Evolutionary conservation across 2,113 vertebrate genomes (phyloP).

Genomic region (Toxostoma redivivum): DNA sequence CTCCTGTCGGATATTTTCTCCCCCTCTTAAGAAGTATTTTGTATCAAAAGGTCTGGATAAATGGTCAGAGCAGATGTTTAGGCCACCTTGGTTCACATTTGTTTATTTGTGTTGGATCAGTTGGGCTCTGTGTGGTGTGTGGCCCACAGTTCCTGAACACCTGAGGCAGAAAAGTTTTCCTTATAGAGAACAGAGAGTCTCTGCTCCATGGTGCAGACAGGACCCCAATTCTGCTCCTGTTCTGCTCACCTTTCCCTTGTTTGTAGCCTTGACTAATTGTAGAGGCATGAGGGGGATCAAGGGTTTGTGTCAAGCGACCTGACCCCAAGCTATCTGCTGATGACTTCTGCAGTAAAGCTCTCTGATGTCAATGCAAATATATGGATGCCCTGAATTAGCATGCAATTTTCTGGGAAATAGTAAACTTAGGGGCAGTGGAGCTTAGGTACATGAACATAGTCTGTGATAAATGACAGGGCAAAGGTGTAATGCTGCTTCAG

Average conservation of each 20-base stretch:
- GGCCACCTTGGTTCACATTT: background rate
- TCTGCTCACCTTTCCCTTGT: background rate
- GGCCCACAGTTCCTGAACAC: background rate
- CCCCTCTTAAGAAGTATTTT: background rate
- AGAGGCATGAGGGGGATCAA: rapidly evolving
- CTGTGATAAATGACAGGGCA: background rate
- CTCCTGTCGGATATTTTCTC: background rate
- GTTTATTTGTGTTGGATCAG: background rate
- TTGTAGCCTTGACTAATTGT: background rate
- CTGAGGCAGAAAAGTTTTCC: background rate
- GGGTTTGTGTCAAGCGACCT: background rate
- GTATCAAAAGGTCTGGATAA: background rate
- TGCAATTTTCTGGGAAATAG: background rate
- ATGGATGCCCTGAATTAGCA: background rate
- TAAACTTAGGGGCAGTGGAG: background rate
- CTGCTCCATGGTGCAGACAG: background rate
- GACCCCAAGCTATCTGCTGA: background rate
- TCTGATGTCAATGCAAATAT: background rate
- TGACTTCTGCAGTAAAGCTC: background rate
- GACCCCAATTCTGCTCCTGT: background rate
- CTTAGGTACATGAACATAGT: background rate
- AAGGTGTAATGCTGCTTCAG: background rate
- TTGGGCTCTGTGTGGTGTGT: background rate
- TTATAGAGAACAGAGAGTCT: background rate
- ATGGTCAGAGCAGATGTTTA: background rate